Evolutionary conservation across 2,113 vertebrate species (phyloP).

Genomic region (Cacatua alba): DNA sequence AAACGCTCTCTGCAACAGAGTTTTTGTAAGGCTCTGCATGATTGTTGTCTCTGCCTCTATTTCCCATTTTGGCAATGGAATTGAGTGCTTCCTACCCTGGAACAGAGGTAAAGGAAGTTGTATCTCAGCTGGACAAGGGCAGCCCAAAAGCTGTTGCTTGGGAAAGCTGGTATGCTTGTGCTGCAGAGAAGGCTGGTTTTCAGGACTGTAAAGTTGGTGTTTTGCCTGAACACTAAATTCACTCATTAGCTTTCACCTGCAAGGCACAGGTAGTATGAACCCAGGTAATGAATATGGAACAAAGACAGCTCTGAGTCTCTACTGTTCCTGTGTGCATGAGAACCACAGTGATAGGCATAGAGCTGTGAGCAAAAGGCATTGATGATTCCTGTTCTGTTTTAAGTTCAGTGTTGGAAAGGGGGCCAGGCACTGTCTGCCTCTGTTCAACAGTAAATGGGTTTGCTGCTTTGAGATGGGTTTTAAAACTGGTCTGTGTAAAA

Average conservation of each 20-base stretch:
- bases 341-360: background rate
- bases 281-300: background rate
- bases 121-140: background rate
- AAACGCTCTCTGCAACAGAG: background rate
- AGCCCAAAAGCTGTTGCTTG: background rate
- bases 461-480: background rate
- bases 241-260: accelerated
- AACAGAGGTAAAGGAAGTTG: background rate
- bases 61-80: background rate
- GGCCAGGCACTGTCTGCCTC: background rate
- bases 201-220: background rate
- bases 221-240: background rate
- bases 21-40: background rate
- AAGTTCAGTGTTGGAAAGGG: background rate
- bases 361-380: background rate
- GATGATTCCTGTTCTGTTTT: background rate
- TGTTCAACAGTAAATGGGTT: background rate
- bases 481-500: background rate
- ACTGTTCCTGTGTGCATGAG: background rate
- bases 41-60: background rate
- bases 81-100: background rate
- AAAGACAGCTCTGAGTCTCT: background rate
- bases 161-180: background rate
- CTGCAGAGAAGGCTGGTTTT: background rate
- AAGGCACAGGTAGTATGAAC: background rate